A percentile compares a stretch with the other conserved stretches of the same genome.
Evolutionary conservation across 2,113 vertebrate genomes (phyloP).

Genomic region (Willisornis vidua): DNA sequence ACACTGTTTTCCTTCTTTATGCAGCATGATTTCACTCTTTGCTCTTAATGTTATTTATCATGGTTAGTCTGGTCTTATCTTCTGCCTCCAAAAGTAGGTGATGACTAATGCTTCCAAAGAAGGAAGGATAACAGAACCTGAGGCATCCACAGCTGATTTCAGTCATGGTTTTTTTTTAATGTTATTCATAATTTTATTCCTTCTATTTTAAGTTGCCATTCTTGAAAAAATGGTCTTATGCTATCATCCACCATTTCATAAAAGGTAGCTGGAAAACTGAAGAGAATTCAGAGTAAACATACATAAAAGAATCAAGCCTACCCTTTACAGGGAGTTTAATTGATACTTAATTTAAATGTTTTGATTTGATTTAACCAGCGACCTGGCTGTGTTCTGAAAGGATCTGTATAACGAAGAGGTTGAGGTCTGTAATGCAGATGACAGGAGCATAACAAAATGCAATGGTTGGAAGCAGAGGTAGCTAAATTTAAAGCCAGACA

Average conservation of each 20-base stretch:
- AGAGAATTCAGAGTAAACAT: not conserved
- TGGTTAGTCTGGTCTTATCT: constrained; percentile 6
- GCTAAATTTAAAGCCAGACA: not conserved
- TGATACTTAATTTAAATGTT: constrained; percentile 20
- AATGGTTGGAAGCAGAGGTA: not conserved
- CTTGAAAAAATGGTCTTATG: not conserved
- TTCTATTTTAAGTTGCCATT: constrained; percentile 8
- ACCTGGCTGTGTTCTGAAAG: not conserved
- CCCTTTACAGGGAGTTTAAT: not conserved
- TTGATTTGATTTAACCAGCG: not conserved
- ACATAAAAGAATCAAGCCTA: not conserved
- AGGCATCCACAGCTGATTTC: constrained; percentile 14
- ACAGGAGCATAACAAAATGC: not conserved
- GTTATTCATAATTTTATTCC: constrained; percentile 18
- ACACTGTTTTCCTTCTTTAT: constrained; percentile 31
- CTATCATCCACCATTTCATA: not conserved
- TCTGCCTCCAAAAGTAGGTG: constrained; percentile 38
- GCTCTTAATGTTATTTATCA: constrained; percentile 38
- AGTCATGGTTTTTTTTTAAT: not conserved
- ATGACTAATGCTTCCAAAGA: constrained; percentile 51
- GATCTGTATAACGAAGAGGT: not conserved
- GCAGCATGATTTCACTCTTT: constrained; percentile 7
- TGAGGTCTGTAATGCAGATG: not conserved
- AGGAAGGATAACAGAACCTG: constrained; percentile 27
- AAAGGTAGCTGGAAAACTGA: constrained; percentile 9